Base-by-base conservation (phyloP, 1,140 invertebrate genomes). In the Pogonomyrmex barbatus region DNA sequence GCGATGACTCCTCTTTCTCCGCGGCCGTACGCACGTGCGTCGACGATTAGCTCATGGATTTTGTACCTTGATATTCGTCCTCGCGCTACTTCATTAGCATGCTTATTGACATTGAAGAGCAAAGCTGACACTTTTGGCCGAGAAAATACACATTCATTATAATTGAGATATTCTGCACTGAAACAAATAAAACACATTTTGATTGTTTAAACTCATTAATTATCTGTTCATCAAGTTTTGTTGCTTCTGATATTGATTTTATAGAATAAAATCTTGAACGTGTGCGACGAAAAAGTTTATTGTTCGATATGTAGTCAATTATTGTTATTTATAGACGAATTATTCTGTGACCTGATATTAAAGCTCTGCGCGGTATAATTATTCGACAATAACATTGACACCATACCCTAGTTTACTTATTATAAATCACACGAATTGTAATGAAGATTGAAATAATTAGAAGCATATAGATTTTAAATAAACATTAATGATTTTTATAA, bases 341-440 rank as follows among this genome's bases (percentile, higher is more conserved):
- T 85, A 60, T 24, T 24, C 70, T 85, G 56, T 91, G 87, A 68
- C 87, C 88, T 87, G 83, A 56, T 60, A 54, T 78, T 82, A 89
- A 76, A 78, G 73, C 86, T 87, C 84, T 89, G 50, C 87, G 87
- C 85, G 90, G 68, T 47, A 67, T 79, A 67, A 56, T 87, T 86
- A 82, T 93, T 91, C 91, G 89, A 90, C 89, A 93, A 93, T 78
- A 77, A 89, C 91, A 92, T 89, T 94, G 94, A 94, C 94, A 95
- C 70, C 76, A 83, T 94, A 92, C 82, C 94, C 94, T 94, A 93
- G 91, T 94, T 94, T 94, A 94, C 89, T 94, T 95, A 94, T 93
- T 94, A 94, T 93, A 94, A 94, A 71, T 88, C 50, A 70, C 17
- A 17, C 50, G 33, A 42, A 76, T 76, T 76, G 24, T 77, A 24